Percentiles rank a stretch among this genome's conserved stretches.
Conservation (phyloP, 2,113 vertebrate species). For the Callaeas wilsoni region DNA sequence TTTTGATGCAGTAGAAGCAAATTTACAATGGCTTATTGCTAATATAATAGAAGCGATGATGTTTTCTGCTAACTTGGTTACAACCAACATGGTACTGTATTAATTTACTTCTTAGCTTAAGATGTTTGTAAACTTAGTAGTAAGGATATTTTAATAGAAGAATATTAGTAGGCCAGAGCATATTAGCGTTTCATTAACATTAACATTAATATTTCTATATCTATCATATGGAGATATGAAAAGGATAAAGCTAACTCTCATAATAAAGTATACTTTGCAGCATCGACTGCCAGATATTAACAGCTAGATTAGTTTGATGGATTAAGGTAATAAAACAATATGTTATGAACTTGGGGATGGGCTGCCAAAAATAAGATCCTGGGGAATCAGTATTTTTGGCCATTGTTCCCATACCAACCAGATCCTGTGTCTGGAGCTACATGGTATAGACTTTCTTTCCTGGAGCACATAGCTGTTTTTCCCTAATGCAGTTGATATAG, state of each 20-base stretch:
- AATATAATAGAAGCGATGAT: neutral
- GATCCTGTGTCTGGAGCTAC: neutral
- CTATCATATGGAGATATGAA: neutral
- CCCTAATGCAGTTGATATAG: accelerated
- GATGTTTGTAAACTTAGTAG: neutral
- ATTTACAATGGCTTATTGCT: neutral
- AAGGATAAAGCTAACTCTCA: neutral
- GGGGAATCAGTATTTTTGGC: neutral
- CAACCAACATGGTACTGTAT: neutral
- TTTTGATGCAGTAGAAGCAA: neutral
- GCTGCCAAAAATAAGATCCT: neutral
- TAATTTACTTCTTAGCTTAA: neutral
- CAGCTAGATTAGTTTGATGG: neutral
- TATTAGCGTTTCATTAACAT: neutral
- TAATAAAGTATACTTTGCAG: neutral
- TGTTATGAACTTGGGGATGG: neutral
- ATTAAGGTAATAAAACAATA: neutral
- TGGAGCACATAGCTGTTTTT: neutral
- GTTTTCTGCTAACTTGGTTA: neutral
- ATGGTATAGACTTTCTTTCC: neutral
- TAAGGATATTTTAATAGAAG: neutral
- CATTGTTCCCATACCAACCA: neutral
- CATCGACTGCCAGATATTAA: neutral
- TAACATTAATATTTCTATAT: neutral
- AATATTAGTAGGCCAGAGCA: neutral